Evolutionary conservation across 2,888 invertebrate genomes (phyloP).

Genomic region (Macaria notata): DNA sequence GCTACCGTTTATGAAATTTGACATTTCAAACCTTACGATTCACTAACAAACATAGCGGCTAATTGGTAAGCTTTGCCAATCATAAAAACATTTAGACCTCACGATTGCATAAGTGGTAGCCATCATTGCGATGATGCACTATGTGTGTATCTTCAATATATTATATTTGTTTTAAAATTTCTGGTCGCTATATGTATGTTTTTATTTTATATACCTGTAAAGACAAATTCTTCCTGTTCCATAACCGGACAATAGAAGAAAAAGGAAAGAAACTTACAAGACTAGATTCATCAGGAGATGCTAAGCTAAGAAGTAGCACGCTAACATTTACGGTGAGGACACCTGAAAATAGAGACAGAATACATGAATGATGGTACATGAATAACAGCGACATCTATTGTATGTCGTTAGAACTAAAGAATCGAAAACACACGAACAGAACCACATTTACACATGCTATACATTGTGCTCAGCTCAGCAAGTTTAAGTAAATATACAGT

Average conservation of each 20-base stretch:
- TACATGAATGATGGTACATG: slow-evolving; percentile 27
- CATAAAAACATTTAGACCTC: too few relatives aligned
- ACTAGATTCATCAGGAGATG: slow-evolving; percentile 97
- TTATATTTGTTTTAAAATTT: too few relatives aligned
- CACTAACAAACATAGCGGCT: too few relatives aligned
- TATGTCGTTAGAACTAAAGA: slow-evolving; percentile 40
- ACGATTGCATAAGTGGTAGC: too few relatives aligned
- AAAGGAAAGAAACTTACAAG: slow-evolving; percentile 86
- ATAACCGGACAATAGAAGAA: slow-evolving; percentile 8
- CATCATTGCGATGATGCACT: too few relatives aligned
- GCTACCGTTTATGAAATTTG: too few relatives aligned
- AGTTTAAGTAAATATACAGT: slow-evolving; percentile 33
- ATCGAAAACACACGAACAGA: slow-evolving; percentile 41
- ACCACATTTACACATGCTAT: slow-evolving; percentile 48
- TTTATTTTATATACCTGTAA: too few relatives aligned
- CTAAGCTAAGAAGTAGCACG: slow-evolving; percentile 95
- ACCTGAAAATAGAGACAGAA: slow-evolving; percentile 83
- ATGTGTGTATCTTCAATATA: too few relatives aligned
- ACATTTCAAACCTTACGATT: too few relatives aligned
- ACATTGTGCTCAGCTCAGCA: slow-evolving; percentile 39
- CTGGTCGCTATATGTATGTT: too few relatives aligned
- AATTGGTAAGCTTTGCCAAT: too few relatives aligned
- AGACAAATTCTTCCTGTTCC: too few relatives aligned
- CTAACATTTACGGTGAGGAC: slow-evolving; percentile 96
- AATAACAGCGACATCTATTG: slow-evolving; percentile 20